Conservation (phyloP, 1,140 invertebrate species). For the Drosophila triauraria region DNA sequence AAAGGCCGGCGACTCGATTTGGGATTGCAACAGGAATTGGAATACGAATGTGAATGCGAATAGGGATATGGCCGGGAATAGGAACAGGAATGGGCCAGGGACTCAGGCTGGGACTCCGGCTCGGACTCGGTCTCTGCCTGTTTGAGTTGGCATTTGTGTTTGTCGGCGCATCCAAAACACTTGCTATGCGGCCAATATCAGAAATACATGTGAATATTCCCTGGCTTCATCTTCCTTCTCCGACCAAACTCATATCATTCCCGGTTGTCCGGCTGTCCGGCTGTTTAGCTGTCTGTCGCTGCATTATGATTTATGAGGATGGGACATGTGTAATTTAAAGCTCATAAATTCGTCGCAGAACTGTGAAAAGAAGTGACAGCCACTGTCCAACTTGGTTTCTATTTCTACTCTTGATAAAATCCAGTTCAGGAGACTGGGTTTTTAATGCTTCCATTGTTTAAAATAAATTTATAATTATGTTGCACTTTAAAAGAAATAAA, state of each 20-base stretch:
- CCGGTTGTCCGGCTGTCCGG: constrained; percentile 12
- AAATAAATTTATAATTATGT: no score
- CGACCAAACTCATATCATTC: constrained; percentile 51
- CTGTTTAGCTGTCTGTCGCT: constrained; percentile 19
- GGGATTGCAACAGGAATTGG: constrained; percentile 51
- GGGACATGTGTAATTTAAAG: constrained; percentile 81
- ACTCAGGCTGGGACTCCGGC: constrained; percentile 10
- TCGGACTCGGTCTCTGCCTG: constrained; percentile 8
- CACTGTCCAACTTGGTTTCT: not conserved
- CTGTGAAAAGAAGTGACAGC: constrained; percentile 19
- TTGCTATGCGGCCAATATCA: constrained; percentile 70
- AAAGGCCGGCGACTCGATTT: constrained; percentile 65
- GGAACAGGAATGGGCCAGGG: constrained; percentile 26
- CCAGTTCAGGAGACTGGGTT: no score
- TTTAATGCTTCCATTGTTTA: no score
- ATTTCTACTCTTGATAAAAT: not conserved
- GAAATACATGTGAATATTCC: constrained; percentile 74
- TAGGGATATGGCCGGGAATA: constrained; percentile 12
- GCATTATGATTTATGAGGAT: constrained; percentile 73
- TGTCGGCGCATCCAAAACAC: constrained; percentile 58
- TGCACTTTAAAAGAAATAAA: not conserved
- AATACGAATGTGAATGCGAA: constrained; percentile 24
- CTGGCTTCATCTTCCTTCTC: constrained; percentile 33
- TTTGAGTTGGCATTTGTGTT: constrained; percentile 43
- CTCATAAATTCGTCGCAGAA: constrained; percentile 72